phyloP scores from a whole-genome alignment of 2,888 invertebrate species.

The Ectemnius lituratus region DNA sequence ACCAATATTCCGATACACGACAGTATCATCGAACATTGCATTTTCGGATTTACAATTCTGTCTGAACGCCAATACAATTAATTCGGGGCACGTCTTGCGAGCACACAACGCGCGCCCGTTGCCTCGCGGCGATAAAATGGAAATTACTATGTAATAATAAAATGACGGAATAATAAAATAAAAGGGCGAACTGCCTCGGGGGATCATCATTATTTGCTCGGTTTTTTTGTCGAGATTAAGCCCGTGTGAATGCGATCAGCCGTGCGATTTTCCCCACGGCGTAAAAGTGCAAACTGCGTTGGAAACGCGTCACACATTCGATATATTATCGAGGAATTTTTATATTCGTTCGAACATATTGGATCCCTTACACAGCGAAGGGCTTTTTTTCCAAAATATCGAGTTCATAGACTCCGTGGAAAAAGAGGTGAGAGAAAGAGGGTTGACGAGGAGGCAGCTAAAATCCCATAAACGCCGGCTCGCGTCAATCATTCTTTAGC shows the following conservation, averaged over 20 bases:
- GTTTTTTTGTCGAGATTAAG: constrained; percentile 23
- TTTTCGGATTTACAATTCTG: constrained; percentile 24
- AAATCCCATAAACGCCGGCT: constrained; percentile 39
- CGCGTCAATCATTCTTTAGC: constrained; percentile 57
- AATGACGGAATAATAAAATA: constrained; percentile 41
- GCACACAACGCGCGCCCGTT: constrained; percentile 7
- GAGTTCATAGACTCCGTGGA: neutral
- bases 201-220: constrained; percentile 29
- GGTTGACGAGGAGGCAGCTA: neutral
- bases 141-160: constrained; percentile 47
- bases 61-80: constrained; percentile 25
- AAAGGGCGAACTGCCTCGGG: neutral
- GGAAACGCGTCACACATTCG: constrained; percentile 9
- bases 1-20: neutral
- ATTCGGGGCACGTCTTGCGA: constrained; percentile 39
- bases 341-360: neutral
- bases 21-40: neutral
- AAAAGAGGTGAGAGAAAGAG: neutral
- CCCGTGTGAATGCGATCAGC: constrained; percentile 29
- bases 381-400: too few relatives aligned
- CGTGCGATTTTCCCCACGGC: constrained; percentile 30
- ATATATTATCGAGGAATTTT: constrained; percentile 40
- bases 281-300: constrained; percentile 47
- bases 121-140: constrained; percentile 29
- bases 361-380: too few relatives aligned